Conservation (phyloP, 2,797 vertebrate genomes). For the Scarus forsteni region DNA sequence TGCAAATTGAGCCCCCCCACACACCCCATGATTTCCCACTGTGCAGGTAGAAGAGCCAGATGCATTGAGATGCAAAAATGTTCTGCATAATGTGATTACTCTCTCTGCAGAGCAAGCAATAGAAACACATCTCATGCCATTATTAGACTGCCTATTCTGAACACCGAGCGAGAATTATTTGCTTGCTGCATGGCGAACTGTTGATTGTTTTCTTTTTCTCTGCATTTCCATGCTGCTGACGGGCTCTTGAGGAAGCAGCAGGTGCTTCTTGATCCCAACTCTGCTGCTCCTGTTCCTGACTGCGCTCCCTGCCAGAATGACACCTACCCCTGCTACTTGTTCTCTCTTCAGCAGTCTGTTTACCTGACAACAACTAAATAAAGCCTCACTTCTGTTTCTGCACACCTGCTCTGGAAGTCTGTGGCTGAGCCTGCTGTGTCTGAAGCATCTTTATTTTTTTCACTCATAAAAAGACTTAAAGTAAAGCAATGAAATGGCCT, state of each 20-base stretch:
- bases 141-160: slow-evolving; percentile 55
- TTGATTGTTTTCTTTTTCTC: slow-evolving; percentile 50
- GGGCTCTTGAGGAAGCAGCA: slow-evolving; percentile 60
- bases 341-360: slow-evolving; percentile 55
- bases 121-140: slow-evolving; percentile 61
- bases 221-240: slow-evolving; percentile 42
- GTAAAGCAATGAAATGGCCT: slow-evolving; percentile 32
- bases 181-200: slow-evolving; percentile 37
- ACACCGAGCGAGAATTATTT: slow-evolving; percentile 40
- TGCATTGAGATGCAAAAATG: slow-evolving; percentile 62
- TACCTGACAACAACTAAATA: slow-evolving; percentile 69
- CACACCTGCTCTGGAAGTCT: slow-evolving; percentile 54
- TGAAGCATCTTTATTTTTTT: slow-evolving; percentile 27
- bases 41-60: slow-evolving; percentile 57
- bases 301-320: slow-evolving; percentile 62
- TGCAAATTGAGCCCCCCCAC: slow-evolving; percentile 43
- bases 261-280: slow-evolving; percentile 61
- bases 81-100: slow-evolving; percentile 74
- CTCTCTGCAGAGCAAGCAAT: slow-evolving; percentile 59
- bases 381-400: slow-evolving; percentile 46
- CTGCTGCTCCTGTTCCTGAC: slow-evolving; percentile 52
- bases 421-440: slow-evolving; percentile 31
- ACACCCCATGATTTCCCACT: slow-evolving; percentile 44
- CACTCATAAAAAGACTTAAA: slow-evolving; percentile 37
- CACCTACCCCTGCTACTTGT: slow-evolving; percentile 54